Base-by-base conservation (phyloP, 2,888 invertebrate genomes). In the Tetragnatha montana region DNA sequence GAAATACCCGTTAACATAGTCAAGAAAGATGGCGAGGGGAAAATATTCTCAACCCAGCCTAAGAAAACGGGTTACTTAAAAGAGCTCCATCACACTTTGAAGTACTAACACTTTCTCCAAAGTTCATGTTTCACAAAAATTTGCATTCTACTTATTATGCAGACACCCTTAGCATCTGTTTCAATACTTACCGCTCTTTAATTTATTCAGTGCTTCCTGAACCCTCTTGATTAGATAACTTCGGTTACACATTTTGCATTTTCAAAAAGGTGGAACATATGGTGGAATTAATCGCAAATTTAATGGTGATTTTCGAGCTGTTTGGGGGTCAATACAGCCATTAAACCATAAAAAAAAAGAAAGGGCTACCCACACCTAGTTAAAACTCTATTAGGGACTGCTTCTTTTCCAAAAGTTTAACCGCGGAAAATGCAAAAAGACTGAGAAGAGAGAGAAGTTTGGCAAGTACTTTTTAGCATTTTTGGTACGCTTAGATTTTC, bases 241-340 rank as follows among this genome's bases (percentile, higher is more conserved):
- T 60, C 60, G 17, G 60, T 60, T 60, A 12, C 12, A 10, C 8
- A 17, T 17, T 60, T 60, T 60, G 60, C 60, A 60, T 60, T 60
- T 60, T 60, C 60, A 60, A 60, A 60, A 60, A 10, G 60, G 60
- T 60, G 60, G 60, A 60, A 60, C 60, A 60, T 12, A 60, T 60
- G 60, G 60, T 10, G 60, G 60, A 80, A 79, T 85, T 85, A 70
- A 84, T 79, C 70, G 79, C 19, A 70, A 71, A 85, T 80, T 74
- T 86, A 80, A 86, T 86, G 80, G 47, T 60, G 79, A 80, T 74
- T 35, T 35, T 83, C 74, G 35, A 69, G 35, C 35, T 19, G 17
- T 71, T 22, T 0, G 14, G n/a, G 17, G 60, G 22, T 78, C 78
- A 49, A 60, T 78, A 78, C 21, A 60, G 19, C 60, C 60, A 60